A percentile compares a stretch with the other conserved stretches of the same genome.
phyloP scores from a whole-genome alignment of 2,113 vertebrate genomes.

The Pampusana beccarii region DNA sequence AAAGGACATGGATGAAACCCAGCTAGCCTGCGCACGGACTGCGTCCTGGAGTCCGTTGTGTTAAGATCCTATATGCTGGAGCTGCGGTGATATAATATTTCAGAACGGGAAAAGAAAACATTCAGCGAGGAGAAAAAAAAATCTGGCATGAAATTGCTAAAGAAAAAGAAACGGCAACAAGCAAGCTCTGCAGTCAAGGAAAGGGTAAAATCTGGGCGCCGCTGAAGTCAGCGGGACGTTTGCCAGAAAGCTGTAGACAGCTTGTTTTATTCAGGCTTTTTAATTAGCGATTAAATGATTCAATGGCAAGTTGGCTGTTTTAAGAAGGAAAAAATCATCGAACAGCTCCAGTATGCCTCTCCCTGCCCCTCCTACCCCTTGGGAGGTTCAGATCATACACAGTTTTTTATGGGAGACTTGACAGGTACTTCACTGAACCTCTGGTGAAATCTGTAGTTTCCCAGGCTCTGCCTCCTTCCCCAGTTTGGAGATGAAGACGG shows the following conservation, averaged over 20 bases:
- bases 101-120: neutral
- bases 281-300: constrained; percentile 61
- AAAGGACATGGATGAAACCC: neutral
- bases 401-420: neutral
- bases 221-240: neutral
- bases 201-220: constrained; percentile 46
- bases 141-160: neutral
- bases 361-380: constrained; percentile 18
- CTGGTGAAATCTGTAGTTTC: neutral
- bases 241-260: constrained; percentile 45
- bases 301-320: constrained; percentile 43
- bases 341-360: constrained; percentile 31
- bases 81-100: neutral
- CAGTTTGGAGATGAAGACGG: constrained; percentile 17
- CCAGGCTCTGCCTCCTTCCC: constrained; percentile 14
- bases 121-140: neutral
- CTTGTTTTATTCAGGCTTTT: constrained; percentile 47
- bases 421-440: constrained; percentile 45
- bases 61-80: neutral
- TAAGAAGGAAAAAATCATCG: neutral
- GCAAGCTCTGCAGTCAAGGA: constrained; percentile 20
- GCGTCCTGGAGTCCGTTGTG: neutral
- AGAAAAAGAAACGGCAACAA: constrained; percentile 12
- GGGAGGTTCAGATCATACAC: constrained; percentile 27
- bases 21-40: neutral